These are phyloP conservation scores for Hydrotaea diabolus DNA, from an alignment of 2,888 invertebrate species.

Conservation along the genomic window DNA sequence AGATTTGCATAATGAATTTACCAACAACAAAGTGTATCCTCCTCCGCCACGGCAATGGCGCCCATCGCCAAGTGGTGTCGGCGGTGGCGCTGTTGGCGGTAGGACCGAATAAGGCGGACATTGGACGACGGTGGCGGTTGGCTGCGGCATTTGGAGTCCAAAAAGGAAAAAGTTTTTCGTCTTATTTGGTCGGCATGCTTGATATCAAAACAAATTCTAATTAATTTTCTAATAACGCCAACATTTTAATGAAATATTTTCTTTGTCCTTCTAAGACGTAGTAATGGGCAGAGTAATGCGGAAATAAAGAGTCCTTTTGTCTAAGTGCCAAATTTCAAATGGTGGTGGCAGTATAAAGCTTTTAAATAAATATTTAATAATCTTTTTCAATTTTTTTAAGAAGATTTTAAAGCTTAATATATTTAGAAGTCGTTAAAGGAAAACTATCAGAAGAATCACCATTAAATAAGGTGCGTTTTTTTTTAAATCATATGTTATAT, in stretches of 20 bases:
- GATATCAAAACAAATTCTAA: conserved; percentile 66
- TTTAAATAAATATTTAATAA: neutral
- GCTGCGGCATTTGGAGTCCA: conserved; percentile 40
- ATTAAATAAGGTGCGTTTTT: too few species aligned
- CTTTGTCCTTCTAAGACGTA: neutral
- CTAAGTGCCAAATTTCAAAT: neutral
- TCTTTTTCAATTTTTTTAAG: neutral
- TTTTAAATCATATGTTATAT: too few species aligned
- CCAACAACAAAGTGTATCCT: conserved; percentile 9
- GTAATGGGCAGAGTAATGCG: conserved; percentile 40
- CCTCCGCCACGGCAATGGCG: conserved; percentile 7
- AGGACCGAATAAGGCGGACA: neutral
- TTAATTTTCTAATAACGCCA: conserved; percentile 66
- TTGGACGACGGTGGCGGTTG: neutral
- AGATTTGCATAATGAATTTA: conserved; percentile 68
- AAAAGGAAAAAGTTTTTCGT: conserved; percentile 52
- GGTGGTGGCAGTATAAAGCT: neutral
- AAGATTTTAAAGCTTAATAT: neutral
- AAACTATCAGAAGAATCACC: too few species aligned
- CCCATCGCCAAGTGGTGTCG: neutral
- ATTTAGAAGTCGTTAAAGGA: too few species aligned
- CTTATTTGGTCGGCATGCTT: conserved; percentile 33
- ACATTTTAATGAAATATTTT: conserved; percentile 63
- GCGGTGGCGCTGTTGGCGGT: too few species aligned
- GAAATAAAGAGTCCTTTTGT: conserved; percentile 37